phyloP scores from a whole-genome alignment of 2,888 invertebrate genomes.

The Hydrotaea cyrtoneurina region DNA sequence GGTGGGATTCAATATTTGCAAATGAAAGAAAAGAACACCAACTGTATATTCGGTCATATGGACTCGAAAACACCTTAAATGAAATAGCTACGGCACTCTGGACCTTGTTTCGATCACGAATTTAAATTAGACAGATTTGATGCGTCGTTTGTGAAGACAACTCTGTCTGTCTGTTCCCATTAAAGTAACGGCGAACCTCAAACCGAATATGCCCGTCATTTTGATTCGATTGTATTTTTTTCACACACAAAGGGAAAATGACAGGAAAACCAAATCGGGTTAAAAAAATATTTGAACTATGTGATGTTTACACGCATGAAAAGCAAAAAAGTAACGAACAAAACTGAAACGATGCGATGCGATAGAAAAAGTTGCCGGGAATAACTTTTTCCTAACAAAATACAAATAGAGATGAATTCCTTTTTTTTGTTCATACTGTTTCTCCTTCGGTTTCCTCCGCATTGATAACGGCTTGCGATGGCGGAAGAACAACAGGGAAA shows the following conservation, averaged over 20 bases:
- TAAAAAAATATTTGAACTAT: slow-evolving; percentile 66
- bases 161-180: neutral
- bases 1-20: neutral
- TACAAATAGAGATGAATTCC: slow-evolving; percentile 52
- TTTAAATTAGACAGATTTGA: too few relatives aligned
- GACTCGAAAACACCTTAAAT: neutral
- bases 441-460: neutral
- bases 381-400: slow-evolving; percentile 44
- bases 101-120: too few relatives aligned
- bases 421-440: too few relatives aligned
- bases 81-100: neutral
- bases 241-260: slow-evolving; percentile 16
- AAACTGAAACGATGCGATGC: slow-evolving; percentile 30
- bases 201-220: slow-evolving; percentile 1
- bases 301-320: slow-evolving; percentile 64
- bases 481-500: neutral
- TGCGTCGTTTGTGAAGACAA: too few relatives aligned
- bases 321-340: slow-evolving; percentile 41
- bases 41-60: neutral
- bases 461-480: slow-evolving; percentile 45
- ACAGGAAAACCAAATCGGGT: slow-evolving; percentile 52
- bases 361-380: slow-evolving; percentile 40
- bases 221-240: slow-evolving; percentile 42
- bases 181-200: neutral
- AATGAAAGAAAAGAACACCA: neutral